phyloP scores from a whole-genome alignment of 2,888 invertebrate genomes.

The Dendrolimus houi region DNA sequence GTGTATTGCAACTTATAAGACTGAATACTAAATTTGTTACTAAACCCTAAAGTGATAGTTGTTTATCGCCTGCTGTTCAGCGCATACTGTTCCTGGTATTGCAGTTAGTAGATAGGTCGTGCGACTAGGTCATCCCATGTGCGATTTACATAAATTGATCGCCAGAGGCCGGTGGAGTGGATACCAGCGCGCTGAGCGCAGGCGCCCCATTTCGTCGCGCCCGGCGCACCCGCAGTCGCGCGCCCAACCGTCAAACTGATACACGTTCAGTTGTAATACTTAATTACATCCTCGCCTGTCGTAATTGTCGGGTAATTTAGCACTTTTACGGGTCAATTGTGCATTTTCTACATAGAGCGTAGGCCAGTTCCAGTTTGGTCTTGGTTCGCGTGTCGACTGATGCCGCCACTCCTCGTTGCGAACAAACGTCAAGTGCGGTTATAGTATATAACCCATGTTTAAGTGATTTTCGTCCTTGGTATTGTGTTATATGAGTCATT shows the following conservation, averaged over 20 bases:
- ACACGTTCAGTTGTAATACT: conserved; percentile 61
- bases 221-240: conserved; percentile 56
- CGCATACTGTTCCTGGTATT: conserved; percentile 25
- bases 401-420: conserved; percentile 23
- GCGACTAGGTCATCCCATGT: conserved; percentile 47
- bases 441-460: conserved; percentile 45
- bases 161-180: conserved; percentile 42
- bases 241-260: conserved; percentile 66
- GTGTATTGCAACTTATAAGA: conserved; percentile 2
- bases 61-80: conserved; percentile 13
- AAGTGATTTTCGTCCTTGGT: conserved; percentile 42
- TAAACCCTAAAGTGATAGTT: conserved; percentile 7
- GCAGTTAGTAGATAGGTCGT: conserved; percentile 43
- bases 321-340: conserved; percentile 45
- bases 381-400: conserved; percentile 27
- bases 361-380: conserved; percentile 27
- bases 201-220: conserved; percentile 15
- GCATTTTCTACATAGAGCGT: conserved; percentile 35
- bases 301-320: conserved; percentile 54
- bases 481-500: conserved; percentile 24
- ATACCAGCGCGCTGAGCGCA: conserved; percentile 38
- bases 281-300: conserved; percentile 63
- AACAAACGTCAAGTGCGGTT: conserved; percentile 37
- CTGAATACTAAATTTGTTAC: background rate
- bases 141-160: conserved; percentile 74